phyloP scores from a whole-genome alignment of 2,888 invertebrate genomes.

The Drosophila barbarae region DNA sequence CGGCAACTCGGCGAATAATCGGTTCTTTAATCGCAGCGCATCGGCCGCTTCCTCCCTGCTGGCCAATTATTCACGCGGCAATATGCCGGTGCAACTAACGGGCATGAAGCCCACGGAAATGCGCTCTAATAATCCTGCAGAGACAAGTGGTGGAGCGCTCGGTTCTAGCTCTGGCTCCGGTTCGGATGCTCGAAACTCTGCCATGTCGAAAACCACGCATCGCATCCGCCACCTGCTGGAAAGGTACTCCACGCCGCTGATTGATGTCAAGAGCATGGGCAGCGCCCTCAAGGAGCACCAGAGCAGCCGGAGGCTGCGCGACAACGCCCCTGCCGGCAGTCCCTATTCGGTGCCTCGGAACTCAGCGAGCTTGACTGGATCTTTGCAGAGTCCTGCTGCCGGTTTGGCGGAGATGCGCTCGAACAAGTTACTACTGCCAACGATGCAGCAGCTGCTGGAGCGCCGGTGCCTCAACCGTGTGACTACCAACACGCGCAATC shows the following conservation, averaged over 20 bases:
- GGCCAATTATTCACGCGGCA: constrained; percentile 43
- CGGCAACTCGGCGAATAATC: constrained; percentile 84
- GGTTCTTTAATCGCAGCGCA: constrained; percentile 63
- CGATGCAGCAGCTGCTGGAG: constrained; percentile 83
- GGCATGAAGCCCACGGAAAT: constrained; percentile 53
- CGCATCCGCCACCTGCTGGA: constrained; percentile 90
- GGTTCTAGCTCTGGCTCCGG: not conserved
- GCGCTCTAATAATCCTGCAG: constrained; percentile 10
- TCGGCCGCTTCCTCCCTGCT: constrained; percentile 17
- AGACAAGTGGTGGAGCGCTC: not conserved
- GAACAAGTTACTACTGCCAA: constrained; percentile 82
- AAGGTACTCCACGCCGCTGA: constrained; percentile 89
- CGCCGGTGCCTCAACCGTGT: constrained; percentile 83
- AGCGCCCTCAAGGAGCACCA: constrained; percentile 70
- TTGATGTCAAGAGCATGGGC: constrained; percentile 89
- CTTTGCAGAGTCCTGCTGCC: not conserved
- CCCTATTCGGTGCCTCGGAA: constrained; percentile 45
- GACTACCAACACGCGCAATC: constrained; percentile 75
- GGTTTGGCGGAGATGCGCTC: constrained; percentile 28
- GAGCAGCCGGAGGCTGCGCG: constrained; percentile 28
- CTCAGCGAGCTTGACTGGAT: constrained; percentile 13
- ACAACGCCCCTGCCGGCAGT: constrained; percentile 18
- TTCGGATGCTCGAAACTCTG: constrained; percentile 18
- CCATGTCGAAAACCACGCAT: constrained; percentile 83
- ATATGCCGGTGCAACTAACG: constrained; percentile 61